Percentiles rank a stretch among this genome's conserved stretches.
These are phyloP conservation scores for Gambusia yucatana DNA, from an alignment of 2,797 vertebrate genomes.

Conservation along the genomic window DNA sequence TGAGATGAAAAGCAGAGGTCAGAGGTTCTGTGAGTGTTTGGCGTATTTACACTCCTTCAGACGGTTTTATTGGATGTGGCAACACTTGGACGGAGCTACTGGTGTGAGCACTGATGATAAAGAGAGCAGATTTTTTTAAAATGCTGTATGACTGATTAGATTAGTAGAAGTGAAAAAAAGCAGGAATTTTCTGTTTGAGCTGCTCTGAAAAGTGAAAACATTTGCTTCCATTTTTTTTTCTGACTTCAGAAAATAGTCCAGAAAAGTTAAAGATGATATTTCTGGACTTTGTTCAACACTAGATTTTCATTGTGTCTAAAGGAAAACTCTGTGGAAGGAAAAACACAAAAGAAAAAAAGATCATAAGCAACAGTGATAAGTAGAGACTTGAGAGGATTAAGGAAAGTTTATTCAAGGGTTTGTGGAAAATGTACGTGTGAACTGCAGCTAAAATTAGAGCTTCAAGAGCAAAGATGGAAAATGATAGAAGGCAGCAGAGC, in stretches of 20 bases:
- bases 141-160: not conserved
- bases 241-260: not conserved
- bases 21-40: constrained; percentile 39
- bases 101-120: not conserved
- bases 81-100: constrained; percentile 64
- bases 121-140: not conserved
- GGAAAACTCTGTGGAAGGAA: not conserved
- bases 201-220: not conserved
- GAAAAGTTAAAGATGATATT: not conserved
- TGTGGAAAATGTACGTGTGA: not conserved
- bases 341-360: not conserved
- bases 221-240: not conserved
- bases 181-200: not conserved
- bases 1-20: constrained; percentile 52
- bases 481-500: not conserved
- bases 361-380: not conserved
- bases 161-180: not conserved
- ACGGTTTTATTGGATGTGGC: constrained; percentile 27
- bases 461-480: not conserved
- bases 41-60: constrained; percentile 28
- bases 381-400: not conserved
- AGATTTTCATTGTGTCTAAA: not conserved
- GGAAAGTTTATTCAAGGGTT: not conserved
- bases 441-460: not conserved
- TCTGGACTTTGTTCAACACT: not conserved